A percentile compares a stretch with the other conserved stretches of the same genome.
phyloP scores from a whole-genome alignment of 1,140 invertebrate species.

The Ceratina japonica region DNA sequence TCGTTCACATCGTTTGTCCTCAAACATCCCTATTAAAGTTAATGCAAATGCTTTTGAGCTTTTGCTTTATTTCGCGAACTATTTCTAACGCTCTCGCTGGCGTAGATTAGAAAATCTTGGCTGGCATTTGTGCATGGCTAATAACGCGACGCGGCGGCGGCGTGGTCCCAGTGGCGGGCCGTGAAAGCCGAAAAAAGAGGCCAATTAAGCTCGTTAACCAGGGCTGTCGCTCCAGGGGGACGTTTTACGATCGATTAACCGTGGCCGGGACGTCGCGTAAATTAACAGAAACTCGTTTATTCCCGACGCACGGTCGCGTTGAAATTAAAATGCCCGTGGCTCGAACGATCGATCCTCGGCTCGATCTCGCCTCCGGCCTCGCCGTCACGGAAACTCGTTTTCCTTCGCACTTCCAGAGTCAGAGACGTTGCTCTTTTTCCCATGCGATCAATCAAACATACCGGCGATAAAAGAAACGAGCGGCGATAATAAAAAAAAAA shows the following conservation, averaged over 20 bases:
- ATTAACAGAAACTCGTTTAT: constrained; percentile 31
- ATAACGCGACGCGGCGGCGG: background rate
- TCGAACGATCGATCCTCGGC: background rate
- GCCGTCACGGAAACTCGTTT: background rate
- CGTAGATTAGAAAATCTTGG: background rate
- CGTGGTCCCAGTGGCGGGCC: too few species aligned
- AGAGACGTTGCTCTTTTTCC: background rate
- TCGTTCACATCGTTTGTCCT: too few species aligned
- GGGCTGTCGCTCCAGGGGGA: background rate
- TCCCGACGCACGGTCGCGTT: background rate
- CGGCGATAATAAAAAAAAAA: background rate
- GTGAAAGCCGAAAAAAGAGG: constrained; percentile 5
- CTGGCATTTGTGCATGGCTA: background rate
- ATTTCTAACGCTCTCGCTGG: too few species aligned
- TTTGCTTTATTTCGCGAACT: too few species aligned
- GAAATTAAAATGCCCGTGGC: background rate
- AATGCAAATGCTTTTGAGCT: too few species aligned
- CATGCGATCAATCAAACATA: background rate
- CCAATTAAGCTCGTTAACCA: constrained; percentile 34
- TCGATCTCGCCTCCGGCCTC: background rate
- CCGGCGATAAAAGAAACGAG: background rate
- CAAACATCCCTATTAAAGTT: too few species aligned
- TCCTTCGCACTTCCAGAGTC: background rate
- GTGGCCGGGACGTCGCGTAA: background rate
- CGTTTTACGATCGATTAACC: constrained; percentile 27